A percentile compares a stretch with the other conserved stretches of the same genome.
These are phyloP conservation scores for Drosophila prosaltans DNA, from an alignment of 1,140 invertebrate genomes.

Conservation along the genomic window DNA sequence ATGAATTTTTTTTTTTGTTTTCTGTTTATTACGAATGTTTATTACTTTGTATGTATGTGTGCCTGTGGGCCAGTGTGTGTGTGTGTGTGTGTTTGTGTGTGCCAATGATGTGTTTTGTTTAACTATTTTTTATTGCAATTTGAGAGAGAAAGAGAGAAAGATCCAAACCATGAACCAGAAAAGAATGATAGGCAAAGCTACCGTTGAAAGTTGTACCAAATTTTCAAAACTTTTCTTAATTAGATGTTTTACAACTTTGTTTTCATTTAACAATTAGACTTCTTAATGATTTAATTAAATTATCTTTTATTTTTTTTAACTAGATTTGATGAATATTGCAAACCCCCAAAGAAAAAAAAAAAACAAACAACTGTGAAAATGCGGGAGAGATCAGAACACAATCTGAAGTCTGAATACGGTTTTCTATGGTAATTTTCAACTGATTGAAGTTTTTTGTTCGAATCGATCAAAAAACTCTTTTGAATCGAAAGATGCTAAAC, in stretches of 20 bases:
- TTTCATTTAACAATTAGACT: background rate
- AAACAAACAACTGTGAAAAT: conserved; percentile 2
- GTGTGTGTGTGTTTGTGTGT: too few species aligned
- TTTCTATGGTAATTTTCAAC: too few species aligned
- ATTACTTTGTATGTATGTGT: conserved; percentile 27
- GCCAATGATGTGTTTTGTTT: conserved; percentile 45
- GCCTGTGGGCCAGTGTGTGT: too few species aligned
- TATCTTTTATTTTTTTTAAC: background rate
- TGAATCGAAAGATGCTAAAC: background rate
- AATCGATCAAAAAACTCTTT: background rate
- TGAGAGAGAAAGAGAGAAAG: conserved; percentile 18
- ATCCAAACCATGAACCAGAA: conserved; percentile 4
- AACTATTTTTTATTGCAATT: conserved; percentile 70
- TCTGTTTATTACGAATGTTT: conserved; percentile 61
- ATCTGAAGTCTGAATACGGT: background rate
- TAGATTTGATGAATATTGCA: background rate
- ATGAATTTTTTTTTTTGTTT: conserved; percentile 67
- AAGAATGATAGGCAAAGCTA: background rate
- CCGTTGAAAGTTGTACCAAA: background rate
- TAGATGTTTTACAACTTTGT: conserved; percentile 25
- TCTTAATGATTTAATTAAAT: conserved; percentile 8
- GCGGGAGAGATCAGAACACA: background rate
- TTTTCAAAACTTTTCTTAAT: conserved; percentile 49
- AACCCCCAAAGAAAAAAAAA: background rate
- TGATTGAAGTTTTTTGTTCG: background rate